Evolutionary conservation across 2,113 vertebrate genomes (phyloP).

Genomic region (Epinephelus moara): DNA sequence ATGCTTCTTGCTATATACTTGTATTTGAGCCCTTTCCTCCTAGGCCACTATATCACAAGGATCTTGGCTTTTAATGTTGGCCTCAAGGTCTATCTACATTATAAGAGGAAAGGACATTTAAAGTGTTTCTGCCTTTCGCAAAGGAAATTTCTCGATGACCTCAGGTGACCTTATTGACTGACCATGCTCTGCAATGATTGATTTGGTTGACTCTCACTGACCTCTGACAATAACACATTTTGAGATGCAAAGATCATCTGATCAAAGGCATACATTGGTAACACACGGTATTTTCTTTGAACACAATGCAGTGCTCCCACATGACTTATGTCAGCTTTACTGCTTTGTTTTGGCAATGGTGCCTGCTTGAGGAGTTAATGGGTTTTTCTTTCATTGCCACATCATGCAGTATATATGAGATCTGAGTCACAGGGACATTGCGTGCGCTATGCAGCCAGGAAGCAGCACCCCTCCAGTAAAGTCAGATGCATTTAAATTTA

Average conservation of each 20-base stretch:
- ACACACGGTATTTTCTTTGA: not conserved
- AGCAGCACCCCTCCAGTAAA: not conserved
- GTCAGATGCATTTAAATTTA: conserved; percentile 42
- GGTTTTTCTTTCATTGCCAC: not conserved
- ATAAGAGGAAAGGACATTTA: too few relatives aligned
- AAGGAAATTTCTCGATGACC: too few relatives aligned
- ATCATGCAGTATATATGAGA: conserved; percentile 30
- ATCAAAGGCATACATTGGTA: not conserved
- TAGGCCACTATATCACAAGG: too few relatives aligned
- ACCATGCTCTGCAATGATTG: not conserved
- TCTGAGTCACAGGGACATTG: conserved; percentile 38
- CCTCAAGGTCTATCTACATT: too few relatives aligned
- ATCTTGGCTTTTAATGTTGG: too few relatives aligned
- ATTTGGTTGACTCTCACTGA: not conserved
- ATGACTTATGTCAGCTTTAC: not conserved
- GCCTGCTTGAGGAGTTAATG: not conserved
- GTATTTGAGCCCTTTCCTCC: too few relatives aligned
- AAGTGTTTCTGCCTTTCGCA: too few relatives aligned
- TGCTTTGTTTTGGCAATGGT: conserved; percentile 19
- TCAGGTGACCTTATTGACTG: not conserved
- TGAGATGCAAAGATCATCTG: conserved; percentile 8
- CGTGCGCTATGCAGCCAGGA: conserved; percentile 17
- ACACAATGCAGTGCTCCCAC: not conserved
- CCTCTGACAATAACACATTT: not conserved
- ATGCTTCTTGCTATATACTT: too few relatives aligned